A percentile compares a stretch with the other conserved stretches of the same genome.
These are phyloP conservation scores for Heterochromis multidens DNA, from an alignment of 2,113 vertebrate genomes.

Conservation along the genomic window DNA sequence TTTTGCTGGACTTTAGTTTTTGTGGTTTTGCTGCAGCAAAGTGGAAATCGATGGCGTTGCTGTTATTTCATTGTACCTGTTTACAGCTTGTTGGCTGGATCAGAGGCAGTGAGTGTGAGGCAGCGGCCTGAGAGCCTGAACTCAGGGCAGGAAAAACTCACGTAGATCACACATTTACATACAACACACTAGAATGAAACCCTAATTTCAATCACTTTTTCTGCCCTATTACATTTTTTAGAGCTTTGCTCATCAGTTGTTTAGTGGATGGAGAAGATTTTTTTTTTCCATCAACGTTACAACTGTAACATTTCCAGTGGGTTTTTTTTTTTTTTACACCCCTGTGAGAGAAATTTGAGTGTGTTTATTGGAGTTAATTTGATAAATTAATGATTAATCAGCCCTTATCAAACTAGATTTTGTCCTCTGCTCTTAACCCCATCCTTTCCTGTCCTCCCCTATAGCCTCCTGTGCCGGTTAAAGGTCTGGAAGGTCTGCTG, in stretches of 20 bases:
- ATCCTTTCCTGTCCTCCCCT: neutral
- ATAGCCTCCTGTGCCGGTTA: conserved; percentile 73
- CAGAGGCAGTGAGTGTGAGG: no score
- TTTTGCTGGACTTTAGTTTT: neutral
- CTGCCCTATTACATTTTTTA: neutral
- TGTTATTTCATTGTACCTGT: neutral
- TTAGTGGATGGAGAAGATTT: neutral
- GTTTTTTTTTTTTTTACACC: no score
- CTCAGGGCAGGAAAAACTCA: no score
- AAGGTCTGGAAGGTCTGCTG: conserved; percentile 83
- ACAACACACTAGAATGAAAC: no score
- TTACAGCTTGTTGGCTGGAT: neutral
- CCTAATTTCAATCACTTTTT: neutral
- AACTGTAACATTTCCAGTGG: neutral
- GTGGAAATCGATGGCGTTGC: neutral
- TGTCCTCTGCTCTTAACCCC: neutral
- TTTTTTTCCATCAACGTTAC: neutral
- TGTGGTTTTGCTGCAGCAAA: neutral
- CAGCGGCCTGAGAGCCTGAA: no score
- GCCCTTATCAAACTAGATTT: no score
- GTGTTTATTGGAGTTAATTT: no score
- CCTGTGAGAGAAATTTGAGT: no score
- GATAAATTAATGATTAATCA: no score
- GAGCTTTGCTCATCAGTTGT: neutral
- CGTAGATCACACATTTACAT: no score